Conservation (phyloP, 2,888 invertebrate genomes). For the Lumbricus terrestris region DNA sequence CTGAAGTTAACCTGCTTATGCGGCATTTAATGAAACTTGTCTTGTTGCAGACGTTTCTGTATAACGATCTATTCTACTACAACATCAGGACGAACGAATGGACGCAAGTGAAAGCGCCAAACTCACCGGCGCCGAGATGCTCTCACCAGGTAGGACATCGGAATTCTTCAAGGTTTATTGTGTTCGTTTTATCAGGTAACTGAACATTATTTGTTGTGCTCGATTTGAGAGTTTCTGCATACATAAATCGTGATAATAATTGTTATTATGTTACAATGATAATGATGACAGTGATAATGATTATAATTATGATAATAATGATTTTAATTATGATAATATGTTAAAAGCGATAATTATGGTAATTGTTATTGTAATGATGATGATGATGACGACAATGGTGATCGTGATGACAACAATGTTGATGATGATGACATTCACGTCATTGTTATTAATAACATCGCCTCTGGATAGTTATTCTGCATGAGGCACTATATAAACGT, state of each 20-base stretch:
- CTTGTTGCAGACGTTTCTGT: slow-evolving; percentile 74
- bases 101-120: slow-evolving; percentile 76
- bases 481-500: too few species aligned
- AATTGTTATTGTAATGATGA: background rate
- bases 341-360: background rate
- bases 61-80: slow-evolving; percentile 81
- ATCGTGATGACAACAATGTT: too few species aligned
- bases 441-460: too few species aligned
- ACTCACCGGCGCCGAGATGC: slow-evolving; percentile 83
- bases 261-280: too few species aligned
- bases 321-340: too few species aligned
- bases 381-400: too few species aligned
- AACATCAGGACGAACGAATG: slow-evolving; percentile 78
- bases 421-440: too few species aligned
- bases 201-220: background rate
- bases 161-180: background rate
- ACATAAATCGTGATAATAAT: too few species aligned
- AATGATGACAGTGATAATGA: background rate
- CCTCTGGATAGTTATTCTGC: too few species aligned
- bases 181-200: background rate
- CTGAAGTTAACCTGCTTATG: too few species aligned
- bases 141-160: slow-evolving; percentile 72
- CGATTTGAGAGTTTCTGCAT: background rate
- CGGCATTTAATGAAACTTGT: background rate
- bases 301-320: too few species aligned